Percentiles rank a stretch among this genome's conserved stretches.
Evolutionary conservation across 1,140 invertebrate species (phyloP).

Genomic region (Achroia grisella): DNA sequence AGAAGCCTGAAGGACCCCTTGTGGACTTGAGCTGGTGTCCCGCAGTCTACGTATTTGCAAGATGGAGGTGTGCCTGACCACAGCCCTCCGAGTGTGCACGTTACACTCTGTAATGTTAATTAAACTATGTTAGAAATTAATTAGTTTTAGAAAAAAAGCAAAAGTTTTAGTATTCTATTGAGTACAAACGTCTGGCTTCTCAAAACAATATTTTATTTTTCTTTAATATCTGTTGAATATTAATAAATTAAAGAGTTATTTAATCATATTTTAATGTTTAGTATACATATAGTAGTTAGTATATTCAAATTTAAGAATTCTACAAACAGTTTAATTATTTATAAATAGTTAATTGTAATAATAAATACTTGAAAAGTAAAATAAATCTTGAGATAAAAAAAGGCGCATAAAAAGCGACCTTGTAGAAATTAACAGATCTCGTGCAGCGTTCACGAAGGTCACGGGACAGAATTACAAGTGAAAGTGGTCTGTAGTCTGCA

Average conservation of each 20-base stretch:
- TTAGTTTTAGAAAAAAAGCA: neutral
- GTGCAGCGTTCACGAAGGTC: neutral
- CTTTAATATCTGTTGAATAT: neutral
- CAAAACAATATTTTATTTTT: too few species aligned
- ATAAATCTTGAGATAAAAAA: neutral
- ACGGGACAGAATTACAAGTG: neutral
- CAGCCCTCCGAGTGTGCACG: constrained; percentile 85
- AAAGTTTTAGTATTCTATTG: too few species aligned
- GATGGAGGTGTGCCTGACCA: constrained; percentile 87
- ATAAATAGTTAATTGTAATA: too few species aligned
- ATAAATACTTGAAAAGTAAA: too few species aligned
- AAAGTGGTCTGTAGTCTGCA: neutral
- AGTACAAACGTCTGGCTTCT: too few species aligned
- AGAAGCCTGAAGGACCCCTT: constrained; percentile 82
- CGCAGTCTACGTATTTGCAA: constrained; percentile 92
- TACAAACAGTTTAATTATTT: too few species aligned
- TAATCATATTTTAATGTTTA: too few species aligned
- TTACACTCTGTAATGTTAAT: constrained; percentile 75
- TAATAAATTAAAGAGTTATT: constrained; percentile 2
- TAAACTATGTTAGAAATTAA: constrained; percentile 14
- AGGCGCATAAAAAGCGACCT: neutral
- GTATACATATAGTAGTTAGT: too few species aligned
- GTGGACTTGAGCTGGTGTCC: constrained; percentile 83
- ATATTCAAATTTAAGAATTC: too few species aligned
- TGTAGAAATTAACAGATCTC: neutral